Base-by-base conservation (phyloP, 2,113 vertebrate genomes). In the Sapajus apella region DNA sequence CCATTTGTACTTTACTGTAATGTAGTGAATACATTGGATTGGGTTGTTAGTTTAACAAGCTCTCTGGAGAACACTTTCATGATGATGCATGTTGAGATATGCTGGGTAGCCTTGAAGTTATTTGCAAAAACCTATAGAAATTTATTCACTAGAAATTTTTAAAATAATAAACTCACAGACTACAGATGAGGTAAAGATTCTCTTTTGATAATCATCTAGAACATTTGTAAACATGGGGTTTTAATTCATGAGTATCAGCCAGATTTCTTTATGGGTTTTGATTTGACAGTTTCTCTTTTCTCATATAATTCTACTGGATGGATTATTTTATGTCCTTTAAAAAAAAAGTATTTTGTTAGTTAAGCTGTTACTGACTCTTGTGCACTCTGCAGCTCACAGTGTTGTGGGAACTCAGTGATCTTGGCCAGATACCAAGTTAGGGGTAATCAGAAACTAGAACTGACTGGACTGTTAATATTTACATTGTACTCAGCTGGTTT, bases 11-110 rank as follows among this genome's bases (percentile, higher is more conserved):
- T 91, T 97, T 97, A 72, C 87, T 96, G 27, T 95, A 96, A 97
- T 95, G 95, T 6, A 20, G 86, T 86, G 97, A 97, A 97, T 97
- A 75, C 80, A 87, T 89, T 97, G 97, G 96, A 95, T 93, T 97
- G 92, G 89, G 95, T 98, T 98, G 95, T 97, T 98, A 96, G 98
- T 98, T 98, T 99, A 99, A 98, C 97, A 98, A 98, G 98, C 83
- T 98, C 98, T 98, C 98, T 97, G 91, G 98, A 98, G 98, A 95
- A 64, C 85, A 97, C 76, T 95, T 98, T 94, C 95, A 37, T 2
- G 10, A 90, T 97, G 97, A 97, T 98, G 25, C 68, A 88, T 97
- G 80, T 97, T 97, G 92, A 97, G 94, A 92, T 96, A 27, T 87
- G 50, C 88, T 92, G 87, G 87, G 95, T 96, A 97, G 52, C 73